These are phyloP conservation scores for Fukomys damarensis DNA, from an alignment of 2,113 vertebrate genomes.

Conservation along the genomic window DNA sequence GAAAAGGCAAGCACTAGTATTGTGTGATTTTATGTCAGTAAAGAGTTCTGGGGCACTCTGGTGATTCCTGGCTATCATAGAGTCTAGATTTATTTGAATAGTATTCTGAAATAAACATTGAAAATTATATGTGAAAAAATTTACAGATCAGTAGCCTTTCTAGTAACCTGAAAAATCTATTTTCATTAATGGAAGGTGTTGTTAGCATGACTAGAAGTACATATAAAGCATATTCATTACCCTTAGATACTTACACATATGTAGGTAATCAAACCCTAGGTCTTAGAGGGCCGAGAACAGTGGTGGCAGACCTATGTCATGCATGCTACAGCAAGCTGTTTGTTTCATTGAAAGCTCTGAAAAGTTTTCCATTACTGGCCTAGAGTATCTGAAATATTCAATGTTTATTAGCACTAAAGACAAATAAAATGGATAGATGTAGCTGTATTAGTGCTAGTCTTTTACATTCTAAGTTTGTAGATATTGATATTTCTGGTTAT, in stretches of 20 bases:
- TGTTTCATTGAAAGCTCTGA: not conserved
- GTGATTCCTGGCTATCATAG: not conserved
- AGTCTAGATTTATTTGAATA: not conserved
- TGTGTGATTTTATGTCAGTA: not conserved
- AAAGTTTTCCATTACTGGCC: not conserved
- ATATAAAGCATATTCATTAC: not conserved
- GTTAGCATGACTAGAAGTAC: not conserved
- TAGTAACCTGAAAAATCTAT: not conserved
- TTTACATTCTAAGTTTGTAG: not conserved
- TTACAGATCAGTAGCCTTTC: not conserved
- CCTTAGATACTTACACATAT: not conserved
- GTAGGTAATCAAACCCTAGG: not conserved
- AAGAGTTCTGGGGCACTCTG: not conserved
- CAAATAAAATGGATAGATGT: not conserved
- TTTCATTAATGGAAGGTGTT: not conserved
- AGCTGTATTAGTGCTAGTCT: not conserved
- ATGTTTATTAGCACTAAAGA: not conserved
- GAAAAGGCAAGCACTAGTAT: not conserved
- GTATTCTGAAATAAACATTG: not conserved
- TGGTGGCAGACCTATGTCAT: not conserved
- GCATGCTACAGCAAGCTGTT: not conserved
- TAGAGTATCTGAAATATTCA: not conserved
- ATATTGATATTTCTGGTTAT: slow-evolving; percentile 7
- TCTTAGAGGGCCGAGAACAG: not conserved
- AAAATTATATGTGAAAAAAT: not conserved